Evolutionary conservation across 2,888 invertebrate genomes (phyloP), one percentile per base, ranked within the genome.

Genomic region (Aproaerema taeniolella): DNA sequence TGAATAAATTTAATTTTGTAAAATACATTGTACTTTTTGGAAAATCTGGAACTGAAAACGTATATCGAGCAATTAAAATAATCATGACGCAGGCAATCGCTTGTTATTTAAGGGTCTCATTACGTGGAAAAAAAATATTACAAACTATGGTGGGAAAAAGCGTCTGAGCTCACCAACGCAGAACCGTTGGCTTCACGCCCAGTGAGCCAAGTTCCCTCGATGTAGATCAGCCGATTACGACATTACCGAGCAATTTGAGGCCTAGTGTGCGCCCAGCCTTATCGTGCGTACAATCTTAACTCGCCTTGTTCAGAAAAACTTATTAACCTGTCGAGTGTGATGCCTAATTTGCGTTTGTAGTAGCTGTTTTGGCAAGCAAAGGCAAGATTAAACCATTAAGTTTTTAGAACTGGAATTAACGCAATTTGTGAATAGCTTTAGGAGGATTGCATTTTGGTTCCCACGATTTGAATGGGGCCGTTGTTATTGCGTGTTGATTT

Each of bases 151-250:
- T 81, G 80, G 78, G 81, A 82, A 80, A 76, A 75, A 70, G 65
- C 60, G 63, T 66, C 62, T 66, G 68, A 46, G 61, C 47, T 61
- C 66, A 76, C 58, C 69, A 65, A 75, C 65, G 82, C 75, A 81
- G 71, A 78, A 83, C 81, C 66, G 58, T 58, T 65, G 65, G 67
- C 69, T 80, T 80, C 75, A 81, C 74, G 82, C 77, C 67, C 59
- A 60, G 64, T 72, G 73, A 68, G 53, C 63, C 61, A 61, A 66
- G 68, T 65, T 70, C 71, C 70, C 70, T 46, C 52, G 58, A 20
- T 64, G 68, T 70, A 81, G 80, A 80, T 82, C 62, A 64, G 44
- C 54, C 62, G 81, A 80, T 81, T 81, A 77, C 71, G 52, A 57
- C 49, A 67, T 66, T 66, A 65, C 67, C 59, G 61, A 61, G 70